Percentiles rank a stretch among this genome's conserved stretches.
phyloP scores from a whole-genome alignment of 2,888 invertebrate genomes.

The Urechis unicinctus region DNA sequence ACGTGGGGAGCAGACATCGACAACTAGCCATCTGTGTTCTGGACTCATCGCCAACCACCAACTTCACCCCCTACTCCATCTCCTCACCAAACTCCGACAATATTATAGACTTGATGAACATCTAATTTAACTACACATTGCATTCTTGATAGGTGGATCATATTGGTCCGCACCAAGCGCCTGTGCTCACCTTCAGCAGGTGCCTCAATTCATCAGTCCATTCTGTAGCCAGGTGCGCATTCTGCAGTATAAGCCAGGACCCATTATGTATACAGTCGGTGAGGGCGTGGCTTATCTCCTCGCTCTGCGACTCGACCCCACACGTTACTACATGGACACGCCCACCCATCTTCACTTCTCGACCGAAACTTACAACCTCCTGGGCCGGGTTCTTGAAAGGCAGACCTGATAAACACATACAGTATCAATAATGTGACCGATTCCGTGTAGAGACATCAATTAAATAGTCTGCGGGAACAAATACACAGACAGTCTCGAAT shows the following conservation, averaged over 20 bases:
- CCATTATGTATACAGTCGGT: conserved; percentile 39
- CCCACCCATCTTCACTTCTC: conserved; percentile 39
- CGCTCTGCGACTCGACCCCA: conserved; percentile 35
- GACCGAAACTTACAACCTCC: conserved; percentile 38
- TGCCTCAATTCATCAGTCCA: conserved; percentile 26
- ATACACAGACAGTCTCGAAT: too few species aligned
- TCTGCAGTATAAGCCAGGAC: conserved; percentile 45
- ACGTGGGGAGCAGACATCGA: too few species aligned
- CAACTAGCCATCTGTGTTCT: too few species aligned
- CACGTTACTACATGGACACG: conserved; percentile 40
- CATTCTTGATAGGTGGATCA: neutral
- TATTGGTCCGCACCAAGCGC: neutral
- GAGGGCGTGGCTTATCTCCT: conserved; percentile 34
- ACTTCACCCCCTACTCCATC: too few species aligned
- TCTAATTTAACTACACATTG: neutral
- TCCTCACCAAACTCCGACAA: too few species aligned
- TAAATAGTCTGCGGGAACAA: too few species aligned
- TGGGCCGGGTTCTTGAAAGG: conserved; percentile 29
- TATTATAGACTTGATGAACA: neutral
- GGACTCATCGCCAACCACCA: too few species aligned
- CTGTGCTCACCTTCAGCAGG: conserved; percentile 31
- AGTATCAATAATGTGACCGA: too few species aligned
- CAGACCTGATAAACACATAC: conserved; percentile 11
- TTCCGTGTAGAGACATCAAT: too few species aligned
- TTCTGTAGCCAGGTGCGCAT: conserved; percentile 39